phyloP scores from a whole-genome alignment of 2,113 vertebrate genomes.

The Malurus melanocephalus region DNA sequence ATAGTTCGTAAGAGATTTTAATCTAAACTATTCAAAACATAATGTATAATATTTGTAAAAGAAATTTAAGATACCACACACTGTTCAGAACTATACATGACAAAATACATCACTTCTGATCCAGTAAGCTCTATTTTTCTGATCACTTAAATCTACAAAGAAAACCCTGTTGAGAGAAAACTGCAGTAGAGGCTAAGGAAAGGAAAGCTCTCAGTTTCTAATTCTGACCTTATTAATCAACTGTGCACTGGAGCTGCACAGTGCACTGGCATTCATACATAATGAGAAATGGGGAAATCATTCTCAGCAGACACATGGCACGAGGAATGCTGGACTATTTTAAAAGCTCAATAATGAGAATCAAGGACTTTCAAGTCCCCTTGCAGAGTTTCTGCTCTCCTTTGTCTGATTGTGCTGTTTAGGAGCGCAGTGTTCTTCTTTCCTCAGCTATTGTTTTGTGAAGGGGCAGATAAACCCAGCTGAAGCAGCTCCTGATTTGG shows the following conservation, averaged over 20 bases:
- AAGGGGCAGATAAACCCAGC: not conserved
- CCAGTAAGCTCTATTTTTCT: not conserved
- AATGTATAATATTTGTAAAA: not conserved
- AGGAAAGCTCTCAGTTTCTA: conserved; percentile 21
- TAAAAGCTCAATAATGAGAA: conserved; percentile 4
- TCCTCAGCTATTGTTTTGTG: not conserved
- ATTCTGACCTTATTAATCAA: conserved; percentile 49
- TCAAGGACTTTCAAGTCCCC: not conserved
- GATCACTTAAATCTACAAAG: not conserved
- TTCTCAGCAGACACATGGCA: not conserved
- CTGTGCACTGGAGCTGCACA: conserved; percentile 23
- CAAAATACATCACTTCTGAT: not conserved
- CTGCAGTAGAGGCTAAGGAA: not conserved
- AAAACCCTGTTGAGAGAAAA: not conserved
- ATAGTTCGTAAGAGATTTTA: not conserved
- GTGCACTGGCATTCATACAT: not conserved
- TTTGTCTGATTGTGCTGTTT: not conserved
- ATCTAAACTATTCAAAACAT: not conserved
- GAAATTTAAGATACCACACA: not conserved
- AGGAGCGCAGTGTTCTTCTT: not conserved
- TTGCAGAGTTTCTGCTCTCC: not conserved
- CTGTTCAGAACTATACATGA: not conserved
- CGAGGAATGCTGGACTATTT: not conserved
- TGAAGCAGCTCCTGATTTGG: not conserved
- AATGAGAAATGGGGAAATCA: conserved; percentile 29